Percentiles rank a stretch among this genome's conserved stretches.
Conservation (phyloP, 37 sponge, comb jelly and placozoan genomes). For the Bolinopsis microptera region DNA sequence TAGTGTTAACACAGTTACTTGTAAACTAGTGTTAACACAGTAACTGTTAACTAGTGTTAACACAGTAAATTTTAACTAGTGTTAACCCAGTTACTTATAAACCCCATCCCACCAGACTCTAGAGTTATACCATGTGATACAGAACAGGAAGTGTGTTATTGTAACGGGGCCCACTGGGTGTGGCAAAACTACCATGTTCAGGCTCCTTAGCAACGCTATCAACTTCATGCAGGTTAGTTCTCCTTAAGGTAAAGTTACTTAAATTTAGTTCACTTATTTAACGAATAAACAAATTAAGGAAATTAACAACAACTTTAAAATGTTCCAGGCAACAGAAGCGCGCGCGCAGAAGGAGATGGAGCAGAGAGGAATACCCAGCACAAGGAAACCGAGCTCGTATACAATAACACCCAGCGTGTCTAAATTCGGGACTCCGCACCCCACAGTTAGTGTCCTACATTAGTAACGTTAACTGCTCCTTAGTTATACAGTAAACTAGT, state of each 20-base stretch:
- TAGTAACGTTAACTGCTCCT: too few relatives aligned
- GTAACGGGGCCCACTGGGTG: constrained; percentile 9
- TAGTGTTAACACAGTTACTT: too few relatives aligned
- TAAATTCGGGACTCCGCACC: constrained; percentile 1
- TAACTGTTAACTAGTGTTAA: too few relatives aligned
- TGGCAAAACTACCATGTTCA: constrained; percentile 61
- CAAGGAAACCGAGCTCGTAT: background rate
- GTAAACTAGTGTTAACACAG: too few relatives aligned
- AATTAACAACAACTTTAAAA: too few relatives aligned
- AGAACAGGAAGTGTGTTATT: constrained; percentile 61
- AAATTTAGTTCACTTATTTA: background rate
- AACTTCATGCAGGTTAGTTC: constrained; percentile 64
- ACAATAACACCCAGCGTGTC: background rate
- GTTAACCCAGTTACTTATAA: too few relatives aligned
- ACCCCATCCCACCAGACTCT: too few relatives aligned
- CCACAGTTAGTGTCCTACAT: background rate
- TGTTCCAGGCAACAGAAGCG: constrained; percentile 55
- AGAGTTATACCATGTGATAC: constrained; percentile 63
- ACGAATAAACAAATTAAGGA: too few relatives aligned
- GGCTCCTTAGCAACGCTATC: constrained; percentile 49
- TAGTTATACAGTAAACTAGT: too few relatives aligned
- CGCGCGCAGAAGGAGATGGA: background rate
- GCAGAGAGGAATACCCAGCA: background rate
- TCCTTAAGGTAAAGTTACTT: too few relatives aligned
- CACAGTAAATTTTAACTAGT: too few relatives aligned